phyloP scores from a whole-genome alignment of 1,140 invertebrate species.

The Hylyphantes graminicola region DNA sequence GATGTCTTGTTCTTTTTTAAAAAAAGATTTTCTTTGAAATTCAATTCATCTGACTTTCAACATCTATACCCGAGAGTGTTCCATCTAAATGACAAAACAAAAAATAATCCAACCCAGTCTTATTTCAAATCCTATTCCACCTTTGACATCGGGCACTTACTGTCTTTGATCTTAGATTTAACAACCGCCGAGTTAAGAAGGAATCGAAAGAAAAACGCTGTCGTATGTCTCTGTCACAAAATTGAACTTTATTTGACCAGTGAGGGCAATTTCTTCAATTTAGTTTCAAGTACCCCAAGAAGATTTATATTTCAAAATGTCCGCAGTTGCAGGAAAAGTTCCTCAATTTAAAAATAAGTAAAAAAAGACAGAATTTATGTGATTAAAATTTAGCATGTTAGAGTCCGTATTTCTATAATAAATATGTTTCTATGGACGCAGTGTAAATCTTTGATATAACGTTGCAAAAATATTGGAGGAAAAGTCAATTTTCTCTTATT shows the following conservation, averaged over 20 bases:
- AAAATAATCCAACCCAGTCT: background rate
- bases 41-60: background rate
- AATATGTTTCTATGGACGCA: no score
- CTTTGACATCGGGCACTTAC: conserved; percentile 21
- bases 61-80: background rate
- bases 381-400: no score
- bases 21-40: conserved; percentile 8
- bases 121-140: conserved; percentile 10
- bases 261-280: conserved; percentile 5
- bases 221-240: conserved; percentile 17
- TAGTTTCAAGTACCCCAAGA: background rate
- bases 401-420: no score
- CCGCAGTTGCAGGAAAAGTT: background rate
- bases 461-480: no score
- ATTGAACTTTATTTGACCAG: conserved; percentile 18
- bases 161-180: conserved; percentile 34
- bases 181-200: conserved; percentile 5
- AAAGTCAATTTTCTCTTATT: no score
- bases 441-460: no score
- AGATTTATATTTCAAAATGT: conserved; percentile 19
- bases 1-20: no score
- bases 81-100: background rate
- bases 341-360: no score
- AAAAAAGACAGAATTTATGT: no score
- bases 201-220: conserved; percentile 8